Evolutionary conservation across 2,113 vertebrate genomes (phyloP), one percentile per base, ranked within the genome.

Genomic region (Tretioscincus oriximinensis): DNA sequence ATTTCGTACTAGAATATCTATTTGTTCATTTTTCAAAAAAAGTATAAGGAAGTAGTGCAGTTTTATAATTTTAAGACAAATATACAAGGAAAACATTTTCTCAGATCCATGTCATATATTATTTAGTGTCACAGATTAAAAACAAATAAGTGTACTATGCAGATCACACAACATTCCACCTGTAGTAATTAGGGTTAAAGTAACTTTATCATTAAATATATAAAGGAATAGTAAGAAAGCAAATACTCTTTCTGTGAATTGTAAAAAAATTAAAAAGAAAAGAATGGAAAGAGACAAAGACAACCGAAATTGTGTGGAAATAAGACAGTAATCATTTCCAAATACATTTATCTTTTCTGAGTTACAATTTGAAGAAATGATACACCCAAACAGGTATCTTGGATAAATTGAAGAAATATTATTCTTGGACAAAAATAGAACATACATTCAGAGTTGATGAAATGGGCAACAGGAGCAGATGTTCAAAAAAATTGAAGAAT

Each of bases 311-410:
- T 4, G 1, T 80, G 73, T 81, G 85, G 80, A 88, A 90, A 89
- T 65, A 76, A 89, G 77, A 85, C 83, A 70, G 64, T 71, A 80
- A 86, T 86, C 78, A 26, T 83, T 35, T 78, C 61, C 86, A 82
- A 92, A 72, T 31, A 41, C 81, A 80, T 89, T 84, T 82, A 82
- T 80, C 76, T 71, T 84, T 88, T 82, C 75, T 65, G 78, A 84
- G 88, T 86, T 78, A 80, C 87, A 85, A 78, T 85, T 90, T 67
- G 73, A 77, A 65, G 49, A 85, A 84, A 84, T 85, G 78, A 88
- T 78, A 71, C 72, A 68, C 49, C 41, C 1, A 64, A 78, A 81
- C 63, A 11, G 66, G 81, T 90, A 91, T 91, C 66, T 71, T 76
- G 72, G 66, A 80, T 75, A 70, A 79, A 69, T 24, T 80, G 80